A percentile compares a stretch with the other conserved stretches of the same genome.
Evolutionary conservation across 2,888 invertebrate species (phyloP).

Genomic region (Acronicta leporina): DNA sequence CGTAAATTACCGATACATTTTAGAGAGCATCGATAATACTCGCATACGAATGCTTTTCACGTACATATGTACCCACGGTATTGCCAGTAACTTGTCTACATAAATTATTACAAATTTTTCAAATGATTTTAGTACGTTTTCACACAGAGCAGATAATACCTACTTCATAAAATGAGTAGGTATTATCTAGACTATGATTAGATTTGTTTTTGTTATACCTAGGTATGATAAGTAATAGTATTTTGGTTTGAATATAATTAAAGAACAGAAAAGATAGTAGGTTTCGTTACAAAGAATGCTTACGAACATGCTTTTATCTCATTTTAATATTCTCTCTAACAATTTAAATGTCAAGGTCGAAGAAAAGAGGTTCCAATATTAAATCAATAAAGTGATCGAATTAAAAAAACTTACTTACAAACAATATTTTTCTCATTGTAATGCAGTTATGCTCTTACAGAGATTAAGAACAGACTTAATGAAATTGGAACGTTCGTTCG

Average conservation of each 20-base stretch:
- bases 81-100: neutral
- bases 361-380: slow-evolving; percentile 21
- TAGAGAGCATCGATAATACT: slow-evolving; percentile 8
- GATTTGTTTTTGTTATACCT: no score
- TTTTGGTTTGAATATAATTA: no score
- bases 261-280: no score
- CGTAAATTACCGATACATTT: slow-evolving; percentile 27
- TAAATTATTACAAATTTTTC: slow-evolving; percentile 18
- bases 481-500: slow-evolving; percentile 41
- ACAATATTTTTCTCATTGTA: slow-evolving; percentile 28
- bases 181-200: no score
- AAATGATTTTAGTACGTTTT: neutral
- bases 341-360: slow-evolving; percentile 4
- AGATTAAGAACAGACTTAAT: slow-evolving; percentile 40
- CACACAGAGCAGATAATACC: no score
- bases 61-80: neutral
- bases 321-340: no score
- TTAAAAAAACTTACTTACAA: slow-evolving; percentile 4
- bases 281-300: no score
- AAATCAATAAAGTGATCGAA: slow-evolving; percentile 6
- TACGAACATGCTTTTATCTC: no score
- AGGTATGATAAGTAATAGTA: no score
- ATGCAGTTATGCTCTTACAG: slow-evolving; percentile 33
- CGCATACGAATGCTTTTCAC: slow-evolving; percentile 15
- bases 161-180: no score